Percentiles rank a stretch among this genome's conserved stretches.
phyloP scores from a whole-genome alignment of 2,888 invertebrate species.

The Craniophora ligustri region DNA sequence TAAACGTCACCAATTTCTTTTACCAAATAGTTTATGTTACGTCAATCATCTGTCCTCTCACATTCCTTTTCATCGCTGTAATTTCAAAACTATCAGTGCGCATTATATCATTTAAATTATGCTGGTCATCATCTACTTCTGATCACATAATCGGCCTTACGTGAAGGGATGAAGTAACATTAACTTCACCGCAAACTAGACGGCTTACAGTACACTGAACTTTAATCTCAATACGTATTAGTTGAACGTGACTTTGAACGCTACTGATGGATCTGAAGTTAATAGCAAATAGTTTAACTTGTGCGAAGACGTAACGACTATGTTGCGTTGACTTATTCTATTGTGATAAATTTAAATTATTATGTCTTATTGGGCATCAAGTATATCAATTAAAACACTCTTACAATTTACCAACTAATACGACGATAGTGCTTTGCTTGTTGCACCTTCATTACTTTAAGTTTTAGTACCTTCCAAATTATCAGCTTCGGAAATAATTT shows the following conservation, averaged over 20 bases:
- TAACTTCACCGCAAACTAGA: conserved; percentile 9
- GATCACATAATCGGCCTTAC: background rate
- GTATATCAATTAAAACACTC: conserved; percentile 12
- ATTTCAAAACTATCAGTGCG: too few relatives aligned
- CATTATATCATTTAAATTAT: background rate
- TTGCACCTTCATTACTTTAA: too few relatives aligned
- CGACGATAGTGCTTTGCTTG: too few relatives aligned
- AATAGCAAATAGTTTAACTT: conserved; percentile 42
- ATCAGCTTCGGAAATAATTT: too few relatives aligned
- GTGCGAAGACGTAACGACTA: conserved; percentile 15
- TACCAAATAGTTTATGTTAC: too few relatives aligned
- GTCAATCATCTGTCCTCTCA: too few relatives aligned
- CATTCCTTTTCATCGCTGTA: too few relatives aligned
- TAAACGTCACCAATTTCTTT: too few relatives aligned
- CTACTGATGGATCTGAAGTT: conserved; percentile 36
- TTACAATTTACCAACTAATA: too few relatives aligned
- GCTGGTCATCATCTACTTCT: background rate
- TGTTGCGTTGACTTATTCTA: conserved; percentile 24
- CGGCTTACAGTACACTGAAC: conserved; percentile 33
- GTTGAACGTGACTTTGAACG: conserved; percentile 48
- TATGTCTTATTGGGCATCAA: conserved; percentile 32
- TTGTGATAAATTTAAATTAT: conserved; percentile 36
- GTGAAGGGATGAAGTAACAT: background rate
- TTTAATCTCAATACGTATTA: conserved; percentile 50
- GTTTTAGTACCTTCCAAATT: too few relatives aligned